Evolutionary conservation across 2,888 invertebrate species (phyloP), one percentile per base, ranked within the genome.

Genomic region (Melipona bicolor): DNA sequence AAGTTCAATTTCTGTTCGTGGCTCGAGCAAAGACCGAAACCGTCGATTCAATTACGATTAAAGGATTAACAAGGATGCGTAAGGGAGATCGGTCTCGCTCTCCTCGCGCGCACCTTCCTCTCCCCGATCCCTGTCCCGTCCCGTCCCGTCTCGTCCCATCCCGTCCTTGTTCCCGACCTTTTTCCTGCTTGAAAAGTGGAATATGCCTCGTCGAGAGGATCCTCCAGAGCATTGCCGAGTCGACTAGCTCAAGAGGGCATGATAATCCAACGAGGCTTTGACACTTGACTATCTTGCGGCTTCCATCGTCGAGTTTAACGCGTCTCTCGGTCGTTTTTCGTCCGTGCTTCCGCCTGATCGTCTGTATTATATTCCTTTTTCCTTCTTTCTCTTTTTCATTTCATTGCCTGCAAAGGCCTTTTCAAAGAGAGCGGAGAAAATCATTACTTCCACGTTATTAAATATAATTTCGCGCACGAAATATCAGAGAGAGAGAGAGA

Each of bases 11-110:
- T 86, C 86, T 81, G 73, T 75, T 64, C 81, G 75, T 50, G 27
- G 62, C 61, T 54, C 32, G 36, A 21, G 81, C 59, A 64, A 69
- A 32, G 64, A 76, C 62, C 70, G 72, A 78, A 78, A 76, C 68
- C 81, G 75, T 76, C 84, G 82, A 87, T 87, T 84, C 87, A 87
- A 87, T 87, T 87, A 87, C 86, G 84, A 87, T 87, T 87, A 86
- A 79, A 24, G 69, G 76, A 84, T 84, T 83, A 84, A 79, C 68
- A 32, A 61, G 68, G 54, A 79, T 27, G 72, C 73, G 72, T 65
- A 52, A 71, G 49, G 27, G 21, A 36, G 56, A 19, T 32, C 3
- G 19, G 3, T 76, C 54, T n/a, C 49, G 13, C 49, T 71, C 36
- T 56, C 43, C 19, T 32, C 21, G 2, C 13, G 4, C 43, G 43